Evolutionary conservation across 2,113 vertebrate genomes (phyloP), one percentile per base, ranked within the genome.

Genomic region (Pao palembangensis): DNA sequence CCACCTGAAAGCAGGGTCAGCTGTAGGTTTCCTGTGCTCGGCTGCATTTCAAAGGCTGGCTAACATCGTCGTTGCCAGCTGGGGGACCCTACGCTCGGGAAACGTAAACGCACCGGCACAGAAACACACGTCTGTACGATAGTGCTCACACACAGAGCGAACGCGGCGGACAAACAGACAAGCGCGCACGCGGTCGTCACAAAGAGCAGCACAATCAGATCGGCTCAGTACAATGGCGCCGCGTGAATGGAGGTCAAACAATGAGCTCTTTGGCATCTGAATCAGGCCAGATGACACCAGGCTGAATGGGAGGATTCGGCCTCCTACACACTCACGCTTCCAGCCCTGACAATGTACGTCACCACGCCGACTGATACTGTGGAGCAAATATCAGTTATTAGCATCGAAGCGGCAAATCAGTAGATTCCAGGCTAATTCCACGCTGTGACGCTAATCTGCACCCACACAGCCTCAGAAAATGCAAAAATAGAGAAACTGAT

Each of bases 161-260:
- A 58, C 46, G 64, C 51, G 20, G 18, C 47, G 61, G 14, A 51
- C 61, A 67, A 43, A 68, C 23, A 64, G 11, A 55, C 53, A 62
- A 54, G 8, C 6, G 31, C 54, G 42, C 28, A 69, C 64, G 51
- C 51, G 51, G 14, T 50, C 28, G 64, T 34, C 20, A 65, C 23
- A 58, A 48, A 68, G 42, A 49, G 75, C 61, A 53, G 62, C 78
- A 81, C 80, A 80, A 80, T 79, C 71, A 69, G 80, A 80, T 65
- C 56, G 43, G 59, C 73, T 61, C 6, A 28, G 80, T 79, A 87
- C 87, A 87, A 87, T 88, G 67, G 74, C 19, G 48, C 64, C 60
- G 65, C 80, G 85, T 85, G 74, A 86, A 88, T 80, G 78, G 67
- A 13, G 76, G 61, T 80, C 76, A 79, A 84, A 88, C 88, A 89